A percentile compares a stretch with the other conserved stretches of the same genome.
Conservation (phyloP, 2,797 vertebrate genomes). For the Schizothorax lantsangensis region DNA sequence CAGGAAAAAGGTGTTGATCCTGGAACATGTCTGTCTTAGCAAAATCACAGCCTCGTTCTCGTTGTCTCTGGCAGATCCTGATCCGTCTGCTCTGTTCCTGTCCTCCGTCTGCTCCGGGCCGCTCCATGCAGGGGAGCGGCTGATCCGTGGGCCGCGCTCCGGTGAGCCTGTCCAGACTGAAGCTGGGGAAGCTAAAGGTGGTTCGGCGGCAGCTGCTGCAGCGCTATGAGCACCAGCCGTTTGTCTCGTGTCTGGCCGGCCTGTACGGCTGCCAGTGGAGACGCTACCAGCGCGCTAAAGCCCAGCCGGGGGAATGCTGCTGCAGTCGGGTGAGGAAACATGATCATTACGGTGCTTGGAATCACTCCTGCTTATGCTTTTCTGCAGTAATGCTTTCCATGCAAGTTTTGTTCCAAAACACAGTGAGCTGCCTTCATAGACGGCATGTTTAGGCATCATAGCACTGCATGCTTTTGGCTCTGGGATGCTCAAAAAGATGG, state of each 20-base stretch:
- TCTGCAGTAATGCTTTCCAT: not conserved
- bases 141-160: constrained; percentile 72
- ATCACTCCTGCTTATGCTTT: not conserved
- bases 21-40: too few relatives aligned
- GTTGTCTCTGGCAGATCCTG: constrained; percentile 3
- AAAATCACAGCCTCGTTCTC: not conserved
- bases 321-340: constrained; percentile 77
- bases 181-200: constrained; percentile 86
- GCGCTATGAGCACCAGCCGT: constrained; percentile 84
- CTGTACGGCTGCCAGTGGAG: constrained; percentile 91
- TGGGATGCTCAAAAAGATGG: not conserved
- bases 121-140: constrained; percentile 76
- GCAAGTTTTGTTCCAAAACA: not conserved
- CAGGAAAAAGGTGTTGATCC: too few relatives aligned
- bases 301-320: constrained; percentile 86
- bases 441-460: not conserved
- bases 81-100: too few relatives aligned
- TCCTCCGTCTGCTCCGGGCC: constrained; percentile 10
- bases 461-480: not conserved
- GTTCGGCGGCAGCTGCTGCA: constrained; percentile 83
- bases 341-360: not conserved
- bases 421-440: not conserved
- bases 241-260: constrained; percentile 87
- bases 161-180: constrained; percentile 76
- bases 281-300: constrained; percentile 79